These are phyloP conservation scores for Ectobius pallidus DNA, from an alignment of 2,888 invertebrate genomes.

Conservation along the genomic window DNA sequence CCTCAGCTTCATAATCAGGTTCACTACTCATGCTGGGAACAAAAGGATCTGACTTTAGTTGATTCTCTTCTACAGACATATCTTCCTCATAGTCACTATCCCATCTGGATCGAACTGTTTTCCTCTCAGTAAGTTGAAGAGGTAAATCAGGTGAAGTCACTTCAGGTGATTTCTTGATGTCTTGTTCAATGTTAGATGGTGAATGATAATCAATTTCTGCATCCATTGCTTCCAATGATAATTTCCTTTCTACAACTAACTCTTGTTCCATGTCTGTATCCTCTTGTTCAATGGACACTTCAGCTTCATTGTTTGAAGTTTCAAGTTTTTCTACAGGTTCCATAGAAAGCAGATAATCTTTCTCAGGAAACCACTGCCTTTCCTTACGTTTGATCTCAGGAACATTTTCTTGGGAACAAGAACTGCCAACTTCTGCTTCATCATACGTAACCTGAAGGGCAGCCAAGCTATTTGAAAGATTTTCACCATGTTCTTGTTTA, in stretches of 20 bases:
- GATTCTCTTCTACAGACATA: slow-evolving; percentile 20
- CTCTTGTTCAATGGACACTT: slow-evolving; percentile 20
- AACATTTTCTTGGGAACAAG: slow-evolving; percentile 25
- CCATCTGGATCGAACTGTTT: slow-evolving; percentile 39
- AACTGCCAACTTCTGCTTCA: slow-evolving; percentile 34
- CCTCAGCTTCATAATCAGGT: background rate
- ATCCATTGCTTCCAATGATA: slow-evolving; percentile 6
- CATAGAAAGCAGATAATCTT: background rate
- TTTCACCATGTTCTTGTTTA: slow-evolving; percentile 21
- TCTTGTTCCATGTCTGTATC: slow-evolving; percentile 7
- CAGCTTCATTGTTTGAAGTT: background rate
- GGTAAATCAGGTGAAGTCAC: slow-evolving; percentile 8
- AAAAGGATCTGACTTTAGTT: too few species aligned
- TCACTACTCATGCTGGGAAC: too few species aligned
- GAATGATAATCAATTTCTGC: slow-evolving; percentile 10
- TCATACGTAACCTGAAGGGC: slow-evolving; percentile 38
- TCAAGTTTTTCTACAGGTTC: background rate
- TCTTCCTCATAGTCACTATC: slow-evolving; percentile 43
- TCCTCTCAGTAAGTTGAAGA: slow-evolving; percentile 10
- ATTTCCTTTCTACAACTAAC: slow-evolving; percentile 17
- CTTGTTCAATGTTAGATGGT: slow-evolving; percentile 4
- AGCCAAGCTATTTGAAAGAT: slow-evolving; percentile 33
- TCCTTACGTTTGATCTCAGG: slow-evolving; percentile 18
- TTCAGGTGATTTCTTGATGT: slow-evolving; percentile 19
- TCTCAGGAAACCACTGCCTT: slow-evolving; percentile 25